Evolutionary conservation across 2,113 vertebrate genomes (phyloP).

Genomic region (Epinephelus fuscoguttatus): DNA sequence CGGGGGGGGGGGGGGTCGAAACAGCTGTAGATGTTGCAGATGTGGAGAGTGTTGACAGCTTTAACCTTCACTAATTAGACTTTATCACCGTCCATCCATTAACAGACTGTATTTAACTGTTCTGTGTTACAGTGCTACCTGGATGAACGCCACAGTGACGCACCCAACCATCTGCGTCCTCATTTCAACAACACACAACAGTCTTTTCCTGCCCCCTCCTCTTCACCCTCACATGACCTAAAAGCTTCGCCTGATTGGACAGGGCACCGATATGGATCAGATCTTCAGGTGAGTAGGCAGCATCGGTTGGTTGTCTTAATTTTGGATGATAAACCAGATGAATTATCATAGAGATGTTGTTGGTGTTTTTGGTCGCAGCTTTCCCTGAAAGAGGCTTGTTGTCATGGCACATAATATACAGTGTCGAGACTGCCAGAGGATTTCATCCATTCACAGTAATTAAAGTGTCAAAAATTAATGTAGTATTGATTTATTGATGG

Average conservation of each 20-base stretch:
- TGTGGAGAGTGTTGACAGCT: no score
- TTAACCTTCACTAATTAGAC: background rate
- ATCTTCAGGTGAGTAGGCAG: constrained; percentile 49
- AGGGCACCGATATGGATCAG: background rate
- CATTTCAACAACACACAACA: background rate
- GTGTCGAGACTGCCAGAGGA: background rate
- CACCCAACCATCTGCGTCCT: background rate
- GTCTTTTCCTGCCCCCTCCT: background rate
- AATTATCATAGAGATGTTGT: background rate
- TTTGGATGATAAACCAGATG: background rate
- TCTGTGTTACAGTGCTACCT: constrained; percentile 16
- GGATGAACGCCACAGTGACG: background rate
- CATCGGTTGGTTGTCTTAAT: no score
- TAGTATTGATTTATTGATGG: background rate
- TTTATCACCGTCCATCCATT: background rate
- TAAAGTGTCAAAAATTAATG: background rate
- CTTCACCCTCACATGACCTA: constrained; percentile 39
- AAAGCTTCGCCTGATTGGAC: constrained; percentile 10
- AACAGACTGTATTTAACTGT: background rate
- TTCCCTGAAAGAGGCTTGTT: background rate
- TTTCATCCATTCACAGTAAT: background rate
- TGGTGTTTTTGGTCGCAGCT: background rate
- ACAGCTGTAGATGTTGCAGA: background rate
- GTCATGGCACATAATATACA: background rate
- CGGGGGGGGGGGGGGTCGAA: no score